Percentiles rank a stretch among this genome's conserved stretches.
phyloP scores from a whole-genome alignment of 2,113 vertebrate species.

The Dasyprocta punctata region DNA sequence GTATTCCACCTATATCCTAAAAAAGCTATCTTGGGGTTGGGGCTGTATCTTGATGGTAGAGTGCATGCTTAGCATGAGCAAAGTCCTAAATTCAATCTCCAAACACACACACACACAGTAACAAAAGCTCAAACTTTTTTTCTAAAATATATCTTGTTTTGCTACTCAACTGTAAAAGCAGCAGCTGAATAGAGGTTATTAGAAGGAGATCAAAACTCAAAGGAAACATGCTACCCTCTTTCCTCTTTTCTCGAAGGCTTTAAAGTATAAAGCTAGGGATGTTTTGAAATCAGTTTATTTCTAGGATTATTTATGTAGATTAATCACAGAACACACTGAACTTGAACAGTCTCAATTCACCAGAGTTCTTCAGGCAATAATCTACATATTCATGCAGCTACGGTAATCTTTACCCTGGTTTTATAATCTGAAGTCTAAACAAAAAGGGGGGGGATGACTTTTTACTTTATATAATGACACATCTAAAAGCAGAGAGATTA shows the following conservation, averaged over 20 bases:
- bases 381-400: background rate
- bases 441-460: background rate
- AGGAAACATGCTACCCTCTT: background rate
- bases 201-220: background rate
- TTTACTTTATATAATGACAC: background rate
- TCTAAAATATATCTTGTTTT: background rate
- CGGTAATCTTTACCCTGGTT: background rate
- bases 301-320: slow-evolving; percentile 24
- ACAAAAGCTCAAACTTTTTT: background rate
- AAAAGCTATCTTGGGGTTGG: background rate
- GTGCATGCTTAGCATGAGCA: background rate
- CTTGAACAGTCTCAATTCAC: slow-evolving; percentile 27
- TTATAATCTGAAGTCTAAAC: background rate
- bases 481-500: background rate
- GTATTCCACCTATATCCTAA: background rate
- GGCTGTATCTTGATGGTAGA: background rate
- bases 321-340: background rate
- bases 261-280: background rate
- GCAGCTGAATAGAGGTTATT: background rate
- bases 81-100: background rate
- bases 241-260: background rate
- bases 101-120: background rate
- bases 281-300: slow-evolving; percentile 16
- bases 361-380: slow-evolving; percentile 33
- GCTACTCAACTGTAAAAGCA: background rate